phyloP scores from a whole-genome alignment of 2,888 invertebrate genomes.

The Cerastoderma edule region DNA sequence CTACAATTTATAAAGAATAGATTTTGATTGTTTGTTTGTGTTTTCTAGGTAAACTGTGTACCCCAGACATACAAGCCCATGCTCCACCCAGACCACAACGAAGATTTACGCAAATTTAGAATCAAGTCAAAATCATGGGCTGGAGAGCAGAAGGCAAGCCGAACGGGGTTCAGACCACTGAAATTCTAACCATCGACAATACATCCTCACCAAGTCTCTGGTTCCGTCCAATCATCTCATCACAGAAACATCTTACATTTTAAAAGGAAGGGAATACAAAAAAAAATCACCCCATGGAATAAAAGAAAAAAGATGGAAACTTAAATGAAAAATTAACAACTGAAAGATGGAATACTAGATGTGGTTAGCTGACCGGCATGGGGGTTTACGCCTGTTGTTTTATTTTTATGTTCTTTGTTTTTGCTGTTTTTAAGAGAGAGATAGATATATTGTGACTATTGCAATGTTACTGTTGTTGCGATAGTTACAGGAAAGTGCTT shows the following conservation, averaged over 20 bases:
- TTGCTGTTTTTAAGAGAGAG: constrained; percentile 43
- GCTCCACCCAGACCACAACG: constrained; percentile 91
- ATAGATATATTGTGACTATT: constrained; percentile 36
- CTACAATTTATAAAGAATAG: no score
- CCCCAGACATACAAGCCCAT: constrained; percentile 92
- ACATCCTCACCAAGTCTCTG: not conserved
- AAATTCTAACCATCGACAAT: constrained; percentile 65
- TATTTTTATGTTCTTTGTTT: constrained; percentile 46
- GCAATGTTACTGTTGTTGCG: constrained; percentile 43
- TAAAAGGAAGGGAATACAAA: not conserved
- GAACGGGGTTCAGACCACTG: constrained; percentile 73
- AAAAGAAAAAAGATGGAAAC: constrained; percentile 1
- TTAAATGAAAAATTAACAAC: constrained; percentile 13
- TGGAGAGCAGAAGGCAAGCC: constrained; percentile 58
- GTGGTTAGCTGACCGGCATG: no score
- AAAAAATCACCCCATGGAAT: not conserved
- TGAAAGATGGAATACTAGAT: no score
- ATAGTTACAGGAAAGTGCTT: constrained; percentile 45
- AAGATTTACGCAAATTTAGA: constrained; percentile 90
- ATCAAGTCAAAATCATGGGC: constrained; percentile 89
- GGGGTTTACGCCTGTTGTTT: constrained; percentile 21
- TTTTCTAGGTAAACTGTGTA: constrained; percentile 87
- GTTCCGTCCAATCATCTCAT: not conserved
- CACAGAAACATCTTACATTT: not conserved
- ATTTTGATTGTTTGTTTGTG: not conserved